A percentile compares a stretch with the other conserved stretches of the same genome.
These are phyloP conservation scores for Tipula confusa DNA, from an alignment of 2,888 invertebrate genomes.

Conservation along the genomic window DNA sequence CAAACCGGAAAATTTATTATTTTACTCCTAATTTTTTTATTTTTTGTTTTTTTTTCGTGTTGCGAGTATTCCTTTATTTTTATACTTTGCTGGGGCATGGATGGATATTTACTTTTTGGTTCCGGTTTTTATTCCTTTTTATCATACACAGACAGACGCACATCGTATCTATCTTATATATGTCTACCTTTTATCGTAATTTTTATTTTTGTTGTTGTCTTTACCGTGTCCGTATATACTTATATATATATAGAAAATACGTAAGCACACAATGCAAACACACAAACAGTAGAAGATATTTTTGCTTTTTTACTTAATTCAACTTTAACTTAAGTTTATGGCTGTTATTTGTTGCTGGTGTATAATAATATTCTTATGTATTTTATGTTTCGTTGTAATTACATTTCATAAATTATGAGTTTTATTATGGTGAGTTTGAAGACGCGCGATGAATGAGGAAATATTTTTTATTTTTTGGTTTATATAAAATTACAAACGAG, in stretches of 20 bases:
- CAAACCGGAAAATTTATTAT: neutral
- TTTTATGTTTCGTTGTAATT: neutral
- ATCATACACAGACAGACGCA: neutral
- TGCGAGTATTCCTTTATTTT: neutral
- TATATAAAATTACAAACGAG: no score
- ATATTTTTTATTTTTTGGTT: no score
- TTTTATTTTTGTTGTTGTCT: neutral
- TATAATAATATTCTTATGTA: neutral
- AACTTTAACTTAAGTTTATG: slow-evolving; percentile 12
- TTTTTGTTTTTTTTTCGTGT: no score
- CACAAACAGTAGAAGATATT: neutral
- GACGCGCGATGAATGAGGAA: neutral
- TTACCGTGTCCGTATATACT: no score
- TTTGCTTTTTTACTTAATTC: slow-evolving; percentile 25
- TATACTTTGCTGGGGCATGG: neutral
- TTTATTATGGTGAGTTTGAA: neutral
- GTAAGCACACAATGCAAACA: neutral
- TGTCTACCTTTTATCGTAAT: neutral
- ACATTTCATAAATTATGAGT: slow-evolving; percentile 12
- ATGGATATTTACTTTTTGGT: neutral
- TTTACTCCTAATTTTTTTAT: neutral
- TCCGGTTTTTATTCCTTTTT: neutral
- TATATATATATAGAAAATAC: no score
- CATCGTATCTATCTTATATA: neutral
- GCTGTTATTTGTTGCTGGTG: neutral